Conservation (phyloP, 2,797 vertebrate species). For the Leptatherina wallacei region DNA sequence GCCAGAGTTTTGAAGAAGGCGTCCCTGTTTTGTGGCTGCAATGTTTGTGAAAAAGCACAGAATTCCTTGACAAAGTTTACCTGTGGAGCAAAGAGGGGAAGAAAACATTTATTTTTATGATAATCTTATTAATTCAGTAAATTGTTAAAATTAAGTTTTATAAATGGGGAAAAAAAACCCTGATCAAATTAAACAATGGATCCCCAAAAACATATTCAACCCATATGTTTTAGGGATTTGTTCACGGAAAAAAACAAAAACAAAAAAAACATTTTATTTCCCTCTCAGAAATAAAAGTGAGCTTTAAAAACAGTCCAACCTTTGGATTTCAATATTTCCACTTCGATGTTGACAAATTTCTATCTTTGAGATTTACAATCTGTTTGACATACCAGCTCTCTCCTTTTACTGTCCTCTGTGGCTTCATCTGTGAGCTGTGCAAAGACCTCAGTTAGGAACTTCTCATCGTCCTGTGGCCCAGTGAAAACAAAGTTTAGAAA, state of each 20-base stretch:
- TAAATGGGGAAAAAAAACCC: background rate
- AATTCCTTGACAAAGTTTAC: conserved; percentile 98
- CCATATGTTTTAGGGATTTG: too few species aligned
- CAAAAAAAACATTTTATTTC: background rate
- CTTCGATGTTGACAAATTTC: background rate
- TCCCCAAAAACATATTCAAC: background rate
- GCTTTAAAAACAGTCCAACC: background rate
- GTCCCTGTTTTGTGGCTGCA: conserved; percentile 96
- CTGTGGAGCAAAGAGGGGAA: conserved; percentile 68
- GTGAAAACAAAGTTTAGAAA: conserved; percentile 23
- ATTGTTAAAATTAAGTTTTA: background rate
- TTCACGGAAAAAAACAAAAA: too few species aligned
- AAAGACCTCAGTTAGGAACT: conserved; percentile 98
- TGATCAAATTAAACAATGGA: background rate
- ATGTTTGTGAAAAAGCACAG: conserved; percentile 95
- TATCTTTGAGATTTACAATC: background rate
- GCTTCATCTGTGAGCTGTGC: conserved; percentile 98
- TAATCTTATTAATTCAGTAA: too few species aligned
- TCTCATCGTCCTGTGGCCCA: conserved; percentile 92
- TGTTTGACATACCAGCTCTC: conserved; percentile 89
- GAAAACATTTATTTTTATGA: background rate
- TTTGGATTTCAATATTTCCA: background rate
- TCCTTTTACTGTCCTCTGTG: conserved; percentile 94
- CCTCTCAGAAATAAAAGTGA: background rate
- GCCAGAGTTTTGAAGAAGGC: conserved; percentile 97